Evolutionary conservation across 1,140 invertebrate species (phyloP).

Genomic region (Latrodectus geometricus): DNA sequence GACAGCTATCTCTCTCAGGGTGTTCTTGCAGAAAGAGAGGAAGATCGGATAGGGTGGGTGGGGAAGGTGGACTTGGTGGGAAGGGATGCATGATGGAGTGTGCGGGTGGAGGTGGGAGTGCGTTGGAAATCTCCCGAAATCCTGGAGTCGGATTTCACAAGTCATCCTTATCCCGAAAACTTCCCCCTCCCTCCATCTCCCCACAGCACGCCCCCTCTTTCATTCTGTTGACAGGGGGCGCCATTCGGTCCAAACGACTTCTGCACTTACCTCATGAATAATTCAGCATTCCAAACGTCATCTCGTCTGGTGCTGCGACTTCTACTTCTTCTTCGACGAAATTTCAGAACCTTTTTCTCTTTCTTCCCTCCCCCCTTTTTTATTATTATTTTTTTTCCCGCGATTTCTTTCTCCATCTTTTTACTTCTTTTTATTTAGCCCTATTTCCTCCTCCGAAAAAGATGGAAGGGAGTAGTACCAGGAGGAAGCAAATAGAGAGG

Average conservation of each 20-base stretch:
- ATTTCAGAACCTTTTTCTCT: slow-evolving; percentile 60
- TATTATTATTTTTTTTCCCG: background rate
- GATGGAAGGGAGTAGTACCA: background rate
- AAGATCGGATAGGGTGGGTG: background rate
- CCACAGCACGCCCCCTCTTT: slow-evolving; percentile 12
- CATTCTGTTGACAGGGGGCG: slow-evolving; percentile 60
- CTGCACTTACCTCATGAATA: slow-evolving; percentile 57
- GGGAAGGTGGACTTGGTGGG: background rate
- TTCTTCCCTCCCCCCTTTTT: background rate
- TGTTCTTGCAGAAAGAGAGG: background rate
- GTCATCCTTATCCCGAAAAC: slow-evolving; percentile 59
- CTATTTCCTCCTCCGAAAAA: slow-evolving; percentile 50
- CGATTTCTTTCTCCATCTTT: background rate
- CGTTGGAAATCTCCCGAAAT: slow-evolving; percentile 53
- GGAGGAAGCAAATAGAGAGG: slow-evolving; percentile 28
- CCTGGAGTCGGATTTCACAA: slow-evolving; percentile 60
- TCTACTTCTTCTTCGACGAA: slow-evolving; percentile 57
- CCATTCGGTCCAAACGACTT: slow-evolving; percentile 60
- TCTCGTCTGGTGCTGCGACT: slow-evolving; percentile 58
- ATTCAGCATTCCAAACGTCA: slow-evolving; percentile 57
- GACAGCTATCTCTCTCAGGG: slow-evolving; percentile 6
- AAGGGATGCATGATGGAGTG: too few relatives aligned
- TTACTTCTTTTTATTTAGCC: slow-evolving; percentile 38
- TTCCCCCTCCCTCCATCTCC: slow-evolving; percentile 2
- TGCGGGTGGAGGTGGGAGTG: slow-evolving; percentile 25